Evolutionary conservation across 1,140 invertebrate species (phyloP), one percentile per base, ranked within the genome.

Genomic region (Tetramorium simillimum): DNA sequence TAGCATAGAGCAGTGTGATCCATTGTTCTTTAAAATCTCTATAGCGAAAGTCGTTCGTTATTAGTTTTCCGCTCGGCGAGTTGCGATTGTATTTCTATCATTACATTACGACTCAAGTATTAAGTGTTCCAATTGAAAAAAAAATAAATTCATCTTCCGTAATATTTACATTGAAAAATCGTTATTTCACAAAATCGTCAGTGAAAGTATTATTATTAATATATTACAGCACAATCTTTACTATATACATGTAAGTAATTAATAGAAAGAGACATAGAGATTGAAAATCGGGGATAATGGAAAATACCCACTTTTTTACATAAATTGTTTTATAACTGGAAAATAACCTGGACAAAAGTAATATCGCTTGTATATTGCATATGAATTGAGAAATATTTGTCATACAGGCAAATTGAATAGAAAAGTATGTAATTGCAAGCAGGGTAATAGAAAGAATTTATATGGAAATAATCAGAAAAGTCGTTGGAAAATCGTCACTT

Each of bases 21-120:
- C 81, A 62, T 84, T 73, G 65, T 84, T 73, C 73, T 46, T 60
- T 62, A 40, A 58, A 69, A 80, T 53, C 18, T 80, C 46, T 56
- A 16, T 49, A 40, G 21, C 53, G n/a, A 60, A 75, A 75, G n/a
- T 75, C 12, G 53, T 82, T 82, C 67, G 67, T 84, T 84, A 75
- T 49, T 75, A 70, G 69, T 62, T 75, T 84, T 84, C 37, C 18
- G 43, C 43, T 49, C n/a, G n/a, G 33, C 14, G n/a, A 69, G 14
- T 14, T 81, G 28, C 2, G 6, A 53, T 69, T 40, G 21, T 53
- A 56, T 16, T 53, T 24, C 60, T 33, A 37, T 80, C 43, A 28
- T 46, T 78, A 63, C 33, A 40, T 49, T 24, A 77, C 24, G 21
- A 69, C 21, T 69, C 33, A 33, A 33, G 3, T 53, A 28, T 21